Base-by-base conservation (phyloP, 2,797 vertebrate species). In the Denticeps clupeoides region DNA sequence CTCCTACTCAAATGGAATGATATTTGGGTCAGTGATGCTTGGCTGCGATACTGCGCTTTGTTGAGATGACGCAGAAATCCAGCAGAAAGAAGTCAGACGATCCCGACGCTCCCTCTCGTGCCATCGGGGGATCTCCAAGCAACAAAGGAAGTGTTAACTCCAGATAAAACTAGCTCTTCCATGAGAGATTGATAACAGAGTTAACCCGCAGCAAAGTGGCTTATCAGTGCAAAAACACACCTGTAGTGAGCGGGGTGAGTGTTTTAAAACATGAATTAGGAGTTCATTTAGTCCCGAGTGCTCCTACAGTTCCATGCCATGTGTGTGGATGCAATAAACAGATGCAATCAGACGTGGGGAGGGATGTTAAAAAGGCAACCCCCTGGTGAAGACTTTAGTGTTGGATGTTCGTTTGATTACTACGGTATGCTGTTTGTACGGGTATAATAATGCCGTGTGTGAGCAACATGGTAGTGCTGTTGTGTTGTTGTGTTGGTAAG, bases 121-220 rank as follows among this genome's bases (percentile, higher is more conserved):
- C 62, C 50, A 26, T 46, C 28, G 48, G 56, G 48, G 46, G 28
- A 56, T 46, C 45, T 49, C 26, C 55, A 41, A 51, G 60, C 53
- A 53, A 50, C 41, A 45, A 45, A 54, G 56, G 48, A 63, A 65
- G 55, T 63, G 64, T 57, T 60, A 58, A 60, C 51, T 59, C 45
- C 48, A 57, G 55, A 60, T 65, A 65, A 70, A 68, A 24, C 58
- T 54, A 55, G 60, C 52, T 62, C 47, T 8, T 50, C 45, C 48
- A 51, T 60, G 50, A 53, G 52, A 49, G 50, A 29, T 28, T 60
- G 56, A 66, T 64, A 62, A 62, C 58, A 61, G 45, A 46, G 52
- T 65, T 65, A 65, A 63, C 60, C 63, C 42, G 51, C 47, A 62
- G 68, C 63, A 56, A 57, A 58, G 62, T 38, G 45, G 46, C 55